Percentiles rank a stretch among this genome's conserved stretches.
phyloP scores from a whole-genome alignment of 2,113 vertebrate species.

The Athene cunicularia region DNA sequence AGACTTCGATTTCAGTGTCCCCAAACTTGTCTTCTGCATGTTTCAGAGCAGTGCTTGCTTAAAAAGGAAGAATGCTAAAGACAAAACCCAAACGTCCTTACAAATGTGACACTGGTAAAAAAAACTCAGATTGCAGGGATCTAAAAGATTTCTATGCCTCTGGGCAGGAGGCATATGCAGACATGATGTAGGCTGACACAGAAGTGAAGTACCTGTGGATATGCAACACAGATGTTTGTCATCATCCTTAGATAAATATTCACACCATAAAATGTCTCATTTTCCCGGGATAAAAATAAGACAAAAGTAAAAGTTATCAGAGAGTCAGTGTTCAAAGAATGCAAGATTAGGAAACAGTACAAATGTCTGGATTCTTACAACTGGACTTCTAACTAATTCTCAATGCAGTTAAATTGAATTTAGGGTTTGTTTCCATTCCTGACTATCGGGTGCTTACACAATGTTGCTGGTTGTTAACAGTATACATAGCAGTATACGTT shows the following conservation, averaged over 20 bases:
- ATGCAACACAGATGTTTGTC: background rate
- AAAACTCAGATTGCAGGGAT: background rate
- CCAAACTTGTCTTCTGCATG: background rate
- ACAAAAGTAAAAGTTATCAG: background rate
- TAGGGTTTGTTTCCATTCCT: background rate
- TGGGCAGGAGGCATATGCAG: background rate
- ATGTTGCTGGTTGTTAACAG: background rate
- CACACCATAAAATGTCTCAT: background rate
- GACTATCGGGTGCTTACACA: background rate
- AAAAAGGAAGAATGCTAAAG: background rate
- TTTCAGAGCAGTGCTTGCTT: background rate
- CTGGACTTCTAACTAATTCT: background rate
- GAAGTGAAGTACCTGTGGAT: background rate
- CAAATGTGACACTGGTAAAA: background rate
- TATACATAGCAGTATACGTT: background rate
- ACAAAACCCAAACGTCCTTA: background rate
- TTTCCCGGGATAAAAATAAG: background rate
- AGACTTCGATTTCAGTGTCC: background rate
- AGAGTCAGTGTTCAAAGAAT: background rate
- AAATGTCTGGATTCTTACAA: background rate
- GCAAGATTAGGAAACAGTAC: background rate
- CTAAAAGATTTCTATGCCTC: background rate
- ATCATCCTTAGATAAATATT: background rate
- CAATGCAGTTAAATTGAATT: background rate
- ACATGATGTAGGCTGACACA: background rate